Percentiles rank a stretch among this genome's conserved stretches.
Conservation (phyloP, 2,888 invertebrate genomes). For the Seira ritae region DNA sequence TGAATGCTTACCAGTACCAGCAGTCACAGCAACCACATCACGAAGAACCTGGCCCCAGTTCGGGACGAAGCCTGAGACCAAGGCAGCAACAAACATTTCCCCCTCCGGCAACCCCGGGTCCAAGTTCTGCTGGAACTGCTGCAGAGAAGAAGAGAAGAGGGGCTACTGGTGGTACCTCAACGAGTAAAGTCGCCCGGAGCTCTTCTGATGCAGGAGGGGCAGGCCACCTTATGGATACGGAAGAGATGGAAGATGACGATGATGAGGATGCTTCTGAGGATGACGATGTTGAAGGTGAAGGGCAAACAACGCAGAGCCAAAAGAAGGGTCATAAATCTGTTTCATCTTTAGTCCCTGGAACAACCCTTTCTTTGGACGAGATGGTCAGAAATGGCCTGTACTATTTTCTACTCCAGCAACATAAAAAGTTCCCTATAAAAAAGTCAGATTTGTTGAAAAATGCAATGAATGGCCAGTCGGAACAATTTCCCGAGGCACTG, state of each 20-base stretch:
- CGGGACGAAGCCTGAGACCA: not conserved
- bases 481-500: constrained; percentile 64
- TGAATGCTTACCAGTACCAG: constrained; percentile 15
- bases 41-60: constrained; percentile 1
- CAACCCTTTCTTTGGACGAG: constrained; percentile 56
- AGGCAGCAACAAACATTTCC: not conserved
- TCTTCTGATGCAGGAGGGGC: not conserved
- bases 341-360: not conserved
- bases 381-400: constrained; percentile 68
- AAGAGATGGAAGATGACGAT: not conserved
- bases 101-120: not conserved
- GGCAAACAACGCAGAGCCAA: not conserved
- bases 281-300: constrained; percentile 36
- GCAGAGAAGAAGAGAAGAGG: not conserved
- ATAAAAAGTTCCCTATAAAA: constrained; percentile 69
- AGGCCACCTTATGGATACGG: not conserved
- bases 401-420: constrained; percentile 67
- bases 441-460: constrained; percentile 66
- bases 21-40: constrained; percentile 21
- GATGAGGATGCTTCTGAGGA: constrained; percentile 11
- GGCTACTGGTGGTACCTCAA: no score
- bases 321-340: not conserved
- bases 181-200: not conserved
- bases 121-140: not conserved
- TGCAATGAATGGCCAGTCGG: constrained; percentile 67